Conservation (phyloP, 2,888 invertebrate genomes). For the Troglohyphantes excavatus region DNA sequence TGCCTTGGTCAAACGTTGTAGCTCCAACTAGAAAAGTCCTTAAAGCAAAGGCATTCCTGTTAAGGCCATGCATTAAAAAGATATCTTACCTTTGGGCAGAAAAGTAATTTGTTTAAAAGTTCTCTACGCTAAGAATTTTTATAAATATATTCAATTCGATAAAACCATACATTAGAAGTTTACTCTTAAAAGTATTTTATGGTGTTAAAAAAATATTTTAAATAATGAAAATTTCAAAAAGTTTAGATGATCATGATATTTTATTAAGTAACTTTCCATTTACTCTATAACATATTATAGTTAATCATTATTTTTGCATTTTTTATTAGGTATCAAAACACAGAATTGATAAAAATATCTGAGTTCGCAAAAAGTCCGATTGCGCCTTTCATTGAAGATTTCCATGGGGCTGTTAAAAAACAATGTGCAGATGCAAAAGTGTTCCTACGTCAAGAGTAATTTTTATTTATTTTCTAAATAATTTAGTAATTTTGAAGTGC, state of each 20-base stretch:
- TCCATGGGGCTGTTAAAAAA: constrained; percentile 24
- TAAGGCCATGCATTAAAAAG: constrained; percentile 59
- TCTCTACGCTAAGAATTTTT: too few species aligned
- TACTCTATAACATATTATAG: too few species aligned
- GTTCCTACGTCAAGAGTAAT: constrained; percentile 42
- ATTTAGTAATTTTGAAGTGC: too few species aligned
- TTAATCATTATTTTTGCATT: neutral
- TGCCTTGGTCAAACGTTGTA: constrained; percentile 56
- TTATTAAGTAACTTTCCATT: too few species aligned
- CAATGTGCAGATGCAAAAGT: constrained; percentile 36
- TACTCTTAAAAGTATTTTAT: too few species aligned
- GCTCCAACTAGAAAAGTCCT: constrained; percentile 17
- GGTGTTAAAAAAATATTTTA: too few species aligned
- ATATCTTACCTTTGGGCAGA: constrained; percentile 63
- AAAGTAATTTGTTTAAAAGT: constrained; percentile 62
- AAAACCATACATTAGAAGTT: too few species aligned
- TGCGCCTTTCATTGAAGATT: constrained; percentile 51
- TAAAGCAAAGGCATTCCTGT: constrained; percentile 46
- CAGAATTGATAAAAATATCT: constrained; percentile 32
- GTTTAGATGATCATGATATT: too few species aligned
- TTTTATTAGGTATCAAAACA: constrained; percentile 50
- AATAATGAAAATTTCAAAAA: too few species aligned
- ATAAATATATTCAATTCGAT: too few species aligned
- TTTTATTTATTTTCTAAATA: too few species aligned
- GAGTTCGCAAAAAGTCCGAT: constrained; percentile 58